A percentile compares a stretch with the other conserved stretches of the same genome.
Conservation (phyloP, 1,140 invertebrate species). For the Thaumatotibia leucotreta region DNA sequence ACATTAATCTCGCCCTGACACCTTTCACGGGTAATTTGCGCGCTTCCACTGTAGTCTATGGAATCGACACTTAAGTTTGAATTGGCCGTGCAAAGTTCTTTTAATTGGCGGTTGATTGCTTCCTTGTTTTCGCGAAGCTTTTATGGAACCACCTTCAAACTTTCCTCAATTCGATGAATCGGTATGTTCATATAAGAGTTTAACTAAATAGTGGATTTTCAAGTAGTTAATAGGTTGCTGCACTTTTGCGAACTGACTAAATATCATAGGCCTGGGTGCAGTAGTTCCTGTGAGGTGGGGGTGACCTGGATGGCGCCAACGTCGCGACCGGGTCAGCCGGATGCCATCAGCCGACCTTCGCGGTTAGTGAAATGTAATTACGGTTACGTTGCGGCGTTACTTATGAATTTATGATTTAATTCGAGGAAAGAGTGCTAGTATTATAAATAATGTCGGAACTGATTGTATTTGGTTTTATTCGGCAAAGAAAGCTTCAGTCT, state of each 20-base stretch:
- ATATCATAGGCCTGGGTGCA: background rate
- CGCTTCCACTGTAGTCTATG: slow-evolving; percentile 33
- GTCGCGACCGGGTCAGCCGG: slow-evolving; percentile 67
- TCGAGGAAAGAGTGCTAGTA: no score
- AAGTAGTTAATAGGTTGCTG: background rate
- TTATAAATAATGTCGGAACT: no score
- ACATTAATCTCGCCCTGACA: slow-evolving; percentile 64
- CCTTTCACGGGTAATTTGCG: slow-evolving; percentile 46
- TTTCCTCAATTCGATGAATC: background rate
- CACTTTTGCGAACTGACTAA: background rate
- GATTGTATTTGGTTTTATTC: no score
- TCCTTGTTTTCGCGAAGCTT: background rate
- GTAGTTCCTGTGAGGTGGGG: slow-evolving; percentile 14
- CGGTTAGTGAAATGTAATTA: slow-evolving; percentile 30
- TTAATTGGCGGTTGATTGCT: slow-evolving; percentile 28
- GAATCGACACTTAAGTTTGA: slow-evolving; percentile 31
- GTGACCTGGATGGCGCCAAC: slow-evolving; percentile 72
- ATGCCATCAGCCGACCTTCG: slow-evolving; percentile 44
- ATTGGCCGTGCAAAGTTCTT: slow-evolving; percentile 27
- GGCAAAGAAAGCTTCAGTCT: no score
- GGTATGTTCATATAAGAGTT: background rate
- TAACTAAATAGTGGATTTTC: background rate
- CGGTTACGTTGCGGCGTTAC: slow-evolving; percentile 10
- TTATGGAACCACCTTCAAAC: background rate
- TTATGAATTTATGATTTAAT: slow-evolving; percentile 16